These are phyloP conservation scores for Aethina tumida DNA, from an alignment of 1,140 invertebrate genomes.

Conservation along the genomic window DNA sequence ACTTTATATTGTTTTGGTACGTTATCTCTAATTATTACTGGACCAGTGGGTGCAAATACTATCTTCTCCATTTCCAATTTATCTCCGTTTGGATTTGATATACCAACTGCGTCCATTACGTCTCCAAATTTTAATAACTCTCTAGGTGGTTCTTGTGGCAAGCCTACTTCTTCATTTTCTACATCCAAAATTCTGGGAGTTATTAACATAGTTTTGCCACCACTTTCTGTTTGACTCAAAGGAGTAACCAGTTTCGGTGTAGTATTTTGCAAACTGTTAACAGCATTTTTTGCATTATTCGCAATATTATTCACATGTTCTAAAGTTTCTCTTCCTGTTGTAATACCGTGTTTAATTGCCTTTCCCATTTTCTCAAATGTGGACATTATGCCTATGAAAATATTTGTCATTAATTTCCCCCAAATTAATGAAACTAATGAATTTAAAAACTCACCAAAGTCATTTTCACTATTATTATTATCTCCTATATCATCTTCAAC, in stretches of 20 bases:
- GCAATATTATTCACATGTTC: constrained; percentile 21
- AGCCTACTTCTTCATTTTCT: constrained; percentile 3
- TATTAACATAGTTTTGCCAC: constrained; percentile 17
- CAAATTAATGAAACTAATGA: too few relatives aligned
- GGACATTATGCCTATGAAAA: too few relatives aligned
- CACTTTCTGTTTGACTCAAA: constrained; percentile 9
- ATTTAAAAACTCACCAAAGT: too few relatives aligned
- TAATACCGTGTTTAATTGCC: too few relatives aligned
- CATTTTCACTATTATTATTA: too few relatives aligned
- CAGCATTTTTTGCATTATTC: constrained; percentile 21
- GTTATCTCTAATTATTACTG: too few relatives aligned
- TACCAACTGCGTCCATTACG: constrained; percentile 19
- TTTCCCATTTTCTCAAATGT: too few relatives aligned
- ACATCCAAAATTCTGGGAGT: constrained; percentile 19
- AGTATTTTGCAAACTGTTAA: constrained; percentile 11
- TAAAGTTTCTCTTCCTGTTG: constrained; percentile 20
- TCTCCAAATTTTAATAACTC: constrained; percentile 17
- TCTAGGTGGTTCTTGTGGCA: not conserved
- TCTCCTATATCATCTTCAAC: too few relatives aligned
- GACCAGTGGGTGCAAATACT: constrained; percentile 10
- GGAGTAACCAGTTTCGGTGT: constrained; percentile 17
- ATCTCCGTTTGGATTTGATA: constrained; percentile 15
- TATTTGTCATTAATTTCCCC: too few relatives aligned
- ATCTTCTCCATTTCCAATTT: constrained; percentile 13
- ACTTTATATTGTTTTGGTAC: too few relatives aligned